phyloP scores from a whole-genome alignment of 2,888 invertebrate species.

The Amblyteles armatorius region DNA sequence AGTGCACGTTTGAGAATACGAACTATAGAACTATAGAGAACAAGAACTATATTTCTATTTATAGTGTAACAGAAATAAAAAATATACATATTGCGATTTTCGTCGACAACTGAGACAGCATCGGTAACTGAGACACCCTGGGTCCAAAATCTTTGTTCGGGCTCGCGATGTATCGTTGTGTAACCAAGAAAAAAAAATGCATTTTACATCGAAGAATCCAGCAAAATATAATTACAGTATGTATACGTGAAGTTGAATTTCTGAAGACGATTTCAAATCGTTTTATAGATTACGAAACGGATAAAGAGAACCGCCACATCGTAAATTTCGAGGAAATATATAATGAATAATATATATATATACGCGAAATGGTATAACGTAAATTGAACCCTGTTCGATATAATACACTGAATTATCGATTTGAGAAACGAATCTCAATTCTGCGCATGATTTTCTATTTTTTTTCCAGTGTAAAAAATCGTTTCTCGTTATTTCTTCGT shows the following conservation, averaged over 20 bases:
- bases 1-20: background rate
- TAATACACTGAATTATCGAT: slow-evolving; percentile 70
- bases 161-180: slow-evolving; percentile 15
- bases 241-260: slow-evolving; percentile 4
- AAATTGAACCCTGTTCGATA: slow-evolving; percentile 79
- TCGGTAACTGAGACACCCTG: slow-evolving; percentile 25
- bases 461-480: slow-evolving; percentile 57
- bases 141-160: slow-evolving; percentile 14
- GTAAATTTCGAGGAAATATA: slow-evolving; percentile 34
- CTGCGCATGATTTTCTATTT: slow-evolving; percentile 51
- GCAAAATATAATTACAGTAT: slow-evolving; percentile 10
- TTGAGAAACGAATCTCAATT: slow-evolving; percentile 64
- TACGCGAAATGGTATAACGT: slow-evolving; percentile 65
- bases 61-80: background rate
- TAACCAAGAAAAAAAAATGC: slow-evolving; percentile 30
- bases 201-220: slow-evolving; percentile 32
- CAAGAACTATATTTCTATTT: background rate
- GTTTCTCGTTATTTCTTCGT: slow-evolving; percentile 45
- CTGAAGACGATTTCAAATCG: slow-evolving; percentile 11
- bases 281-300: background rate
- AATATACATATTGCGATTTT: slow-evolving; percentile 4
- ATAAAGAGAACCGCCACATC: slow-evolving; percentile 21
- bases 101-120: background rate
- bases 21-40: background rate
- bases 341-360: background rate